Evolutionary conservation across 2,888 invertebrate genomes (phyloP).

Genomic region (Amphiduros pacificus): DNA sequence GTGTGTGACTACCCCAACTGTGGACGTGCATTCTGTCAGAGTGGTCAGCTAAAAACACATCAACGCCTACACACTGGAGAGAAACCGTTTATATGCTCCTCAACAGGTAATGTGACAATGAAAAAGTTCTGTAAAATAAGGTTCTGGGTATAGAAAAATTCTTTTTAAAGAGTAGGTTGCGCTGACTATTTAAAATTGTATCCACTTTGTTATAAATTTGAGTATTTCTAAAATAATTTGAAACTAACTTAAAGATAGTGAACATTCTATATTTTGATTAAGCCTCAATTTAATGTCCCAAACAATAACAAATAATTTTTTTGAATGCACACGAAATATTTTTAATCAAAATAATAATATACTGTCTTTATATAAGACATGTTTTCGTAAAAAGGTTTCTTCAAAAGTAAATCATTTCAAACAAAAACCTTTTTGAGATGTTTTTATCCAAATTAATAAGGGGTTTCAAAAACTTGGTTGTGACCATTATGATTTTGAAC

Average conservation of each 20-base stretch:
- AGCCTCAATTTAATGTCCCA: too few species aligned
- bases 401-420: not conserved
- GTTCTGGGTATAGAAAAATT: too few species aligned
- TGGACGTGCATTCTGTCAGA: conserved; percentile 73
- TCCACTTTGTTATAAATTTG: too few species aligned
- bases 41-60: conserved; percentile 77
- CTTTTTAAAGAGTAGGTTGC: too few species aligned
- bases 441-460: too few species aligned
- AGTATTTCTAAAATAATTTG: not conserved
- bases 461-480: too few species aligned
- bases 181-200: too few species aligned
- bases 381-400: not conserved
- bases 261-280: not conserved
- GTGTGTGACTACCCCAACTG: conserved; percentile 75
- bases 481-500: too few species aligned
- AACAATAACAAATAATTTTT: too few species aligned
- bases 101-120: conserved; percentile 38
- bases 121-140: too few species aligned
- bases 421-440: not conserved
- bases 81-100: conserved; percentile 71
- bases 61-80: conserved; percentile 77
- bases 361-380: not conserved
- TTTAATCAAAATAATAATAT: too few species aligned
- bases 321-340: too few species aligned
- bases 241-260: not conserved